A percentile compares a stretch with the other conserved stretches of the same genome.
Conservation (phyloP, 2,113 vertebrate genomes). For the Burhinus bistriatus region DNA sequence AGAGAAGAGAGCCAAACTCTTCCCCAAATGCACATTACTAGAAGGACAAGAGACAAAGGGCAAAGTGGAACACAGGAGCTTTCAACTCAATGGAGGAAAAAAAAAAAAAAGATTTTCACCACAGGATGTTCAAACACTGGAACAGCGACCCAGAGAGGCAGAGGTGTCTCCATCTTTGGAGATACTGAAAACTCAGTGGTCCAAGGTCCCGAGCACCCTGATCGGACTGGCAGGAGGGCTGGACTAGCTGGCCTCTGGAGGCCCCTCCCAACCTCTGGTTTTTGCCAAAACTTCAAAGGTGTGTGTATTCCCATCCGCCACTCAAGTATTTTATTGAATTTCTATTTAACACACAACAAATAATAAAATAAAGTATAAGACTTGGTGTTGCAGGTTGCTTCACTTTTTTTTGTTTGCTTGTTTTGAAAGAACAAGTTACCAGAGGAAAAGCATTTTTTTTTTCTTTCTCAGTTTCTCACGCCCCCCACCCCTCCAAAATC, state of each 20-base stretch:
- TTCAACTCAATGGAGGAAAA: neutral
- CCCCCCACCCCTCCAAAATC: neutral
- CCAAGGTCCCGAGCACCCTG: rapidly evolving
- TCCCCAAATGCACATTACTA: neutral
- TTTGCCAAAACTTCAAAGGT: neutral
- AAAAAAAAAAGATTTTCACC: neutral
- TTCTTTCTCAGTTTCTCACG: neutral
- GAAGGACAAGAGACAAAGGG: neutral
- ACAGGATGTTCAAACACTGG: too few relatives aligned
- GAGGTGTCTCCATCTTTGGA: too few relatives aligned
- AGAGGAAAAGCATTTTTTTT: neutral
- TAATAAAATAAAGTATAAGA: neutral
- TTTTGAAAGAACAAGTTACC: neutral
- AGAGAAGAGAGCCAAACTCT: neutral
- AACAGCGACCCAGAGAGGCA: too few relatives aligned
- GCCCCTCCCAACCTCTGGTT: neutral
- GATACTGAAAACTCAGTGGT: neutral
- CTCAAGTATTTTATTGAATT: neutral
- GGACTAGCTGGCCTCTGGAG: neutral
- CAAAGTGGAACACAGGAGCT: too few relatives aligned
- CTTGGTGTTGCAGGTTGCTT: too few relatives aligned
- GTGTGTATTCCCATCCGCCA: neutral
- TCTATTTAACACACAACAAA: neutral
- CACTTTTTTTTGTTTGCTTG: neutral
- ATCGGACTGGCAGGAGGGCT: neutral